Percentiles rank a stretch among this genome's conserved stretches.
Evolutionary conservation across 2,113 vertebrate genomes (phyloP).

Genomic region (Chauna torquata): DNA sequence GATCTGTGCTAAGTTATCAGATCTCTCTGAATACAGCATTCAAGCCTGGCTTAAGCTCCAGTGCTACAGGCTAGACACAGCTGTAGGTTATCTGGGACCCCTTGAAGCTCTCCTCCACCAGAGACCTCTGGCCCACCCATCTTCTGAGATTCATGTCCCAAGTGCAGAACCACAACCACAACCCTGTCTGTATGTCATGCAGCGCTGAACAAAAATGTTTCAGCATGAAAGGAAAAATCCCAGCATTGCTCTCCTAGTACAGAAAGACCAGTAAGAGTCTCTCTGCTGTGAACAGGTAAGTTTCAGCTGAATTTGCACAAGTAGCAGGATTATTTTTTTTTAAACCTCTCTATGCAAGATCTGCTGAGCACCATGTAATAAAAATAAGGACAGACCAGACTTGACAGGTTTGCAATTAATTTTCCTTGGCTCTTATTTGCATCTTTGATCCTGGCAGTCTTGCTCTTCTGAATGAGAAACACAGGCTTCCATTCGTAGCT

Average conservation of each 20-base stretch:
- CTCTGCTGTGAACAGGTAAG: not conserved
- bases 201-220: not conserved
- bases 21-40: not conserved
- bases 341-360: not conserved
- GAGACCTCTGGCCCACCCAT: not conserved
- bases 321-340: not conserved
- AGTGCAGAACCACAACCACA: not conserved
- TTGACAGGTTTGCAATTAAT: slow-evolving; percentile 33
- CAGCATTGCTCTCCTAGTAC: not conserved
- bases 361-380: not conserved
- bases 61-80: not conserved
- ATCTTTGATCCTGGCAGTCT: slow-evolving; percentile 23
- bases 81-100: not conserved
- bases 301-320: not conserved
- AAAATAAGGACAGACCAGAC: not conserved
- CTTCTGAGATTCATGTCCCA: not conserved
- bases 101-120: not conserved
- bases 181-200: not conserved
- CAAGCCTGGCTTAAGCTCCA: not conserved
- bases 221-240: not conserved
- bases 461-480: not conserved
- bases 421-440: slow-evolving; percentile 31
- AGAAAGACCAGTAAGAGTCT: not conserved
- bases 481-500: not conserved
- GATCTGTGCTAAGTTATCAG: not conserved